phyloP scores from a whole-genome alignment of 1,140 invertebrate species.

The Hermatobates lingyangjiaoensis region DNA sequence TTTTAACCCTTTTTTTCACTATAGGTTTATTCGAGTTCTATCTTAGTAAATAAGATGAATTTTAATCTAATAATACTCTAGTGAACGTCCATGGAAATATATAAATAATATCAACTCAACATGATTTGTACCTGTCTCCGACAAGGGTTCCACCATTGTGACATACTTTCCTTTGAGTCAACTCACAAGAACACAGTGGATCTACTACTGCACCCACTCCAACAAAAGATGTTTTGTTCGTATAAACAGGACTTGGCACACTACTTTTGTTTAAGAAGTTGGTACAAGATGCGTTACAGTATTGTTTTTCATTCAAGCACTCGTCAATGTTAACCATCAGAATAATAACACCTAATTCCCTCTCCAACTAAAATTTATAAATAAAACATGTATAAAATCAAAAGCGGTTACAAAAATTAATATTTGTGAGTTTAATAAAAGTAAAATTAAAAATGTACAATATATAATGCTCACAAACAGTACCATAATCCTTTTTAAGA shows the following conservation, averaged over 20 bases:
- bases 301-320: constrained; percentile 52
- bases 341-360: constrained; percentile 47
- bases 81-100: too few relatives aligned
- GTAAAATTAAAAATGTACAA: too few relatives aligned
- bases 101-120: neutral
- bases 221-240: constrained; percentile 76
- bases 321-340: constrained; percentile 75
- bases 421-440: too few relatives aligned
- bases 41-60: too few relatives aligned
- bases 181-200: constrained; percentile 47
- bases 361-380: constrained; percentile 33
- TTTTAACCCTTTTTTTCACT: too few relatives aligned
- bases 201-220: constrained; percentile 63
- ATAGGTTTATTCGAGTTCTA: too few relatives aligned
- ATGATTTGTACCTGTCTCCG: constrained; percentile 26
- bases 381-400: constrained; percentile 1
- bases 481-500: too few relatives aligned
- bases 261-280: constrained; percentile 48
- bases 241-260: constrained; percentile 59
- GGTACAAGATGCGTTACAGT: constrained; percentile 48
- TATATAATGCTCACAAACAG: too few relatives aligned
- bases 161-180: constrained; percentile 28
- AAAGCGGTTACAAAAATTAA: neutral
- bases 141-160: constrained; percentile 51
- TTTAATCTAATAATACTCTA: too few relatives aligned